Base-by-base conservation (phyloP, 1,140 invertebrate genomes). In the Ostrea denselamellosa region DNA sequence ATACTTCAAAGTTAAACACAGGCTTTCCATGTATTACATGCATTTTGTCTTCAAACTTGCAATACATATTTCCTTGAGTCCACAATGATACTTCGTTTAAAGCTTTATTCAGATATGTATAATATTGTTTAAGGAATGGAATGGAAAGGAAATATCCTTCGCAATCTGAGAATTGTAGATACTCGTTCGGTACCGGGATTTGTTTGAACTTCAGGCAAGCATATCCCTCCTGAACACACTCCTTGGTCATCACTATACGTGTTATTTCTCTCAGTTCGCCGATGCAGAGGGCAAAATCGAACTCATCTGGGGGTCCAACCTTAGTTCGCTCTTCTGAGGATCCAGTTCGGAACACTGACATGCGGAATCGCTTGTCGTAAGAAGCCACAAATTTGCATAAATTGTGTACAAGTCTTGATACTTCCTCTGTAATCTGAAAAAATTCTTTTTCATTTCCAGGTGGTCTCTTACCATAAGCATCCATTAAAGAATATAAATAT, bases 221-320 rank as follows among this genome's bases (percentile, higher is more conserved):
- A 85, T 34, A 88, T 7, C 68, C 68, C 9, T 25, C 85, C n/a
- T 82, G 44, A 1, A 19, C 22, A 10, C 83, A 81, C 58, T 28
- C 28, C 14, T 81, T 44, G 0, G 68, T 81, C 22, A 82, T 52
- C 0, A 58, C 22, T 25, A 82, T 58, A 4, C 51, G 10, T 4
- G n/a, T 51, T 25, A 85, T 82, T 58, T 88, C 14, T 12, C 62
- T 19, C n/a, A 88, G 19, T 52, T 85, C 22, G 2, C 56, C 34
- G 7, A 88, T 44, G 58, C 87, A 85, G 0, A 88, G 71, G 17
- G 85, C 83, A 83, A 88, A 88, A 85, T 88, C 87, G 52, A 88
- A 88, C 62, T 88, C 87, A 52, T 88, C 87, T 14, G 84, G 87
- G 14, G 14, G 65, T 0, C 87, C 87, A 19, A 88, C 87, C 71